A percentile compares a stretch with the other conserved stretches of the same genome.
These are phyloP conservation scores for Campoletis raptor DNA, from an alignment of 2,888 invertebrate genomes.

Conservation along the genomic window DNA sequence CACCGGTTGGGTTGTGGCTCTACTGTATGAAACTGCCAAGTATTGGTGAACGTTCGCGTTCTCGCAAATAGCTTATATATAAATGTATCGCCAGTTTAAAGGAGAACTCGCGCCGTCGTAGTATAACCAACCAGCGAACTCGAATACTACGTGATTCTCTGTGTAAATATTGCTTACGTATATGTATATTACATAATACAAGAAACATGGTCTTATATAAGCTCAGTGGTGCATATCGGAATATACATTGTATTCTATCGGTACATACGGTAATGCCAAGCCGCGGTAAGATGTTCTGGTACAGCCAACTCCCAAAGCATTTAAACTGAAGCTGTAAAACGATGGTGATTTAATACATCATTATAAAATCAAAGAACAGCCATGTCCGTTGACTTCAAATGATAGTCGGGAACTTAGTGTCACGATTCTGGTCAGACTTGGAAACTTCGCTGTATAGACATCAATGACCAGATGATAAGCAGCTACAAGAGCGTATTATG, in stretches of 20 bases:
- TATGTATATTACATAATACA: conserved; percentile 46
- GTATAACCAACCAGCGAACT: conserved; percentile 32
- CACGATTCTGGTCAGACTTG: neutral
- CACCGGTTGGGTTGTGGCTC: conserved; percentile 75
- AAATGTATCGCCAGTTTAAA: conserved; percentile 43
- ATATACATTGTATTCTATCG: conserved; percentile 79
- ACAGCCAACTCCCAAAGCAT: conserved; percentile 61
- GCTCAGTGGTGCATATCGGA: conserved; percentile 55
- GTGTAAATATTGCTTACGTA: conserved; percentile 55
- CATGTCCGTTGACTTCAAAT: neutral
- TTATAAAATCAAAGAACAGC: neutral
- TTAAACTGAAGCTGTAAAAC: neutral
- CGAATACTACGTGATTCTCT: conserved; percentile 43
- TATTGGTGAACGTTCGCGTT: conserved; percentile 73
- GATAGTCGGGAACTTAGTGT: neutral
- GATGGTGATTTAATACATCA: neutral
- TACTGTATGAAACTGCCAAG: conserved; percentile 71
- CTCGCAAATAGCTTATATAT: conserved; percentile 53
- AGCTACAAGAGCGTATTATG: neutral
- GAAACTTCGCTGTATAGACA: neutral
- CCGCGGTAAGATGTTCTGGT: conserved; percentile 41
- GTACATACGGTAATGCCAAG: conserved; percentile 75
- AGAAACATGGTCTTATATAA: conserved; percentile 75
- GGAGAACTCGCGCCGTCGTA: conserved; percentile 46
- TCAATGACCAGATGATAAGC: neutral